Evolutionary conservation across 2,113 vertebrate genomes (phyloP), one percentile per base, ranked within the genome.

Genomic region (Oncorhynchus clarkii): DNA sequence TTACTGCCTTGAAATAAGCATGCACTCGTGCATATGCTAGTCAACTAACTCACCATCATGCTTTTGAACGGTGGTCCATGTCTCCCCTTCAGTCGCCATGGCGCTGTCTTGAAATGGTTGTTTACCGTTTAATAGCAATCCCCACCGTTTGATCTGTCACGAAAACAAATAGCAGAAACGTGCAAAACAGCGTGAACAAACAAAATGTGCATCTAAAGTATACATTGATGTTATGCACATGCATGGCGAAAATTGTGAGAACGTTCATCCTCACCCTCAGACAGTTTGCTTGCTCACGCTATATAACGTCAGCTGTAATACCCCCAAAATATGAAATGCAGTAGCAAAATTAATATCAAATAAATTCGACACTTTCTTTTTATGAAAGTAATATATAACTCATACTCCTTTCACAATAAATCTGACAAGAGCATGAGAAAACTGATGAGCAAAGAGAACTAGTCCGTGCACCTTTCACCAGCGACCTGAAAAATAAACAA

Each of bases 1-100:
- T 22, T 57, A 65, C 65, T 18, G n/a, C 49, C 29, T 16, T n/a
- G 9, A 45, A 34, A 48, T 26, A 48, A 13, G 4, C 18, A 20
- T 8, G 39, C 20, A 48, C n/a, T 20, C 1, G 20, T 34, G 22
- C 2, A 7, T 29, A 48, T 22, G 3, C 3, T 39, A 48, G 4
- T 18, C 1, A 22, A 66, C 5, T 2, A 14, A 87, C 92, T 91
- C 85, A 94, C 93, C 93, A 66, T 93, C 92, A 75, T 84, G 84
- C 62, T 82, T 75, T 0, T 83, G 77, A 79, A 81, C 81, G 29
- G 69, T 51, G 80, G 87, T 87, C 93, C 89, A 91, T 74, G 88
- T 82, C 80, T 90, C 92, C 82, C 92, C 92, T 82, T 93, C 90
- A 45, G 92, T 91, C 88, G 93, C 86, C 93, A 94, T 94, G 89